These are phyloP conservation scores for Ophthalmolycus amberensis DNA, from an alignment of 2,113 vertebrate species.

Conservation along the genomic window DNA sequence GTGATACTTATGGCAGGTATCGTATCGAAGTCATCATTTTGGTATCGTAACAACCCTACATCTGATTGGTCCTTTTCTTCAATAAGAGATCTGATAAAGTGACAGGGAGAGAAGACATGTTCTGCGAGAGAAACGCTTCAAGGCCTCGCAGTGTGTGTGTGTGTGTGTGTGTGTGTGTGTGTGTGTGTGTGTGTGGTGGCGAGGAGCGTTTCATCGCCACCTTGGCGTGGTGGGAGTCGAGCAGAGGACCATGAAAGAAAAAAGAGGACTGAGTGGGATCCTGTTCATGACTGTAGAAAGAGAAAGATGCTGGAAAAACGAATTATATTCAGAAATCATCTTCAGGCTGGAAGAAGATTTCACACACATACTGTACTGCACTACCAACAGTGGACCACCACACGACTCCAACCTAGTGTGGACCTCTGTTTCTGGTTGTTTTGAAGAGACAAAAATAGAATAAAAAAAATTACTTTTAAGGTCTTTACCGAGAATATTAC, in stretches of 20 bases:
- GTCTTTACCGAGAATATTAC: not conserved
- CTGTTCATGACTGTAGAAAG: not conserved
- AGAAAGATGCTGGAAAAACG: not conserved
- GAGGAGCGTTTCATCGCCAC: slow-evolving; percentile 1
- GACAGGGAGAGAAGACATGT: not conserved
- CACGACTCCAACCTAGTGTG: not conserved
- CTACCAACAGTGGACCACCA: not conserved
- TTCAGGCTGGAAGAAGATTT: too few relatives aligned
- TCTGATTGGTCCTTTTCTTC: slow-evolving; percentile 45
- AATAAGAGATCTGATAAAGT: slow-evolving; percentile 16
- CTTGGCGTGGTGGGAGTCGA: not conserved
- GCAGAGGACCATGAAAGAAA: not conserved
- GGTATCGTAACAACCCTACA: too few relatives aligned
- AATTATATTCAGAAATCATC: not conserved
- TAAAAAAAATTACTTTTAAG: not conserved
- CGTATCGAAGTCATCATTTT: too few relatives aligned
- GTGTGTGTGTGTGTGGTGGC: not conserved
- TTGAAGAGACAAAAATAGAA: not conserved
- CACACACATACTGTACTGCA: not conserved
- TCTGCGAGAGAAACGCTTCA: slow-evolving; percentile 28
- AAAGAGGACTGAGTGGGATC: not conserved
- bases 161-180: too few relatives aligned
- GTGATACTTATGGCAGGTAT: too few relatives aligned
- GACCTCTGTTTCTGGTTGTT: not conserved
- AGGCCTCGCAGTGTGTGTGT: slow-evolving; percentile 11